Percentiles rank a stretch among this genome's conserved stretches.
phyloP scores from a whole-genome alignment of 2,113 vertebrate genomes.

The Phylloscopus whistleri region DNA sequence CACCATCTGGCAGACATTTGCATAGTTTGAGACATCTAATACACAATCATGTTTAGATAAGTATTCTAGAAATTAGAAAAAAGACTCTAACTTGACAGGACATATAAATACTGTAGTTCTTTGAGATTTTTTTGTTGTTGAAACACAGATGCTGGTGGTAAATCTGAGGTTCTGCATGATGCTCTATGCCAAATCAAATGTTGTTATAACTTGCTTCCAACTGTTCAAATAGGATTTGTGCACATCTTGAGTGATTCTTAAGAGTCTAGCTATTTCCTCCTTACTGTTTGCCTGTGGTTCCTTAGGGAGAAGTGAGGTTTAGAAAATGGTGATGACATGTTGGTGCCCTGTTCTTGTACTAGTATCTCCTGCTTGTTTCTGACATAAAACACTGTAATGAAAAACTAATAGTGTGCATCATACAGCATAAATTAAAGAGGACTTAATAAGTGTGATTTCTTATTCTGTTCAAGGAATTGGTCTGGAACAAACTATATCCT shows the following conservation, averaged over 20 bases:
- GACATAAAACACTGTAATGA: not conserved
- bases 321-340: not conserved
- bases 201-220: constrained; percentile 42
- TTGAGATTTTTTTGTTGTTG: not conserved
- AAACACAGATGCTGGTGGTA: not conserved
- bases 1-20: constrained; percentile 29
- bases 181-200: constrained; percentile 44
- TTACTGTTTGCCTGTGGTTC: not conserved
- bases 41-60: constrained; percentile 23
- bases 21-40: constrained; percentile 6
- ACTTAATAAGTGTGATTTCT: not conserved
- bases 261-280: constrained; percentile 6
- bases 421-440: not conserved
- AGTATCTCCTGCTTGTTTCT: not conserved
- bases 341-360: not conserved
- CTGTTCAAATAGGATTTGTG: constrained; percentile 24
- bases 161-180: not conserved
- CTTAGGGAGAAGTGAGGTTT: not conserved
- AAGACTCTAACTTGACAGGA: not conserved
- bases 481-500: not conserved
- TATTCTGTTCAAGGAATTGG: not conserved
- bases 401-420: not conserved
- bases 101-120: constrained; percentile 28
- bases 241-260: constrained; percentile 24
- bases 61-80: constrained; percentile 31